phyloP scores from a whole-genome alignment of 2,888 invertebrate species.

The Eilema sororculum region DNA sequence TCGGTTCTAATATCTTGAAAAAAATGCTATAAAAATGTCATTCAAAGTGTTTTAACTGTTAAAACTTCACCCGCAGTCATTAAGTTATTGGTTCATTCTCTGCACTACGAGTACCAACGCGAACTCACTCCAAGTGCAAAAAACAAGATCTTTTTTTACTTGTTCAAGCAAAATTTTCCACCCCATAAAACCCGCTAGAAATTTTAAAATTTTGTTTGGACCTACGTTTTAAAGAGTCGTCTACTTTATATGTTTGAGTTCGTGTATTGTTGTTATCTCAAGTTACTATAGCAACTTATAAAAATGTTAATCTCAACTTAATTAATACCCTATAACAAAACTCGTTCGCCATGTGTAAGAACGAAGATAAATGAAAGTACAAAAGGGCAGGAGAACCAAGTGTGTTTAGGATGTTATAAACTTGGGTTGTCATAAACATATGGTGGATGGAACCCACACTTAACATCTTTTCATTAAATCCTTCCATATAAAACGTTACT shows the following conservation, averaged over 20 bases:
- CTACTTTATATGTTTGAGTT: neutral
- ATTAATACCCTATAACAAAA: neutral
- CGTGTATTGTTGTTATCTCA: neutral
- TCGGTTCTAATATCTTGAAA: no score
- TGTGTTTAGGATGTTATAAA: conserved; percentile 15
- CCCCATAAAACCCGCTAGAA: neutral
- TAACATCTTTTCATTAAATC: neutral
- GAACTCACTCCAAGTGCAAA: neutral
- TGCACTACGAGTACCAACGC: neutral
- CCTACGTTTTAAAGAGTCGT: neutral
- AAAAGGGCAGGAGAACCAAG: conserved; percentile 1
- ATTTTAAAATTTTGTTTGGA: neutral
- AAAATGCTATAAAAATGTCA: no score
- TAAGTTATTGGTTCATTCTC: neutral
- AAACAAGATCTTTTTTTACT: neutral
- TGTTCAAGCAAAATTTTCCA: neutral
- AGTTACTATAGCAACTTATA: neutral
- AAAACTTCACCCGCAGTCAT: neutral
- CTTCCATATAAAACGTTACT: conserved; percentile 2
- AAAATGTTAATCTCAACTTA: neutral
- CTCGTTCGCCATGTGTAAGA: neutral
- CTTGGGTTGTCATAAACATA: conserved; percentile 11
- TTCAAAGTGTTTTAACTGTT: no score
- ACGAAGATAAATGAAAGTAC: conserved; percentile 15
- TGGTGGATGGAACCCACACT: conserved; percentile 11